Conservation (phyloP, 2,888 invertebrate genomes). For the Aspidapion aeneum region DNA sequence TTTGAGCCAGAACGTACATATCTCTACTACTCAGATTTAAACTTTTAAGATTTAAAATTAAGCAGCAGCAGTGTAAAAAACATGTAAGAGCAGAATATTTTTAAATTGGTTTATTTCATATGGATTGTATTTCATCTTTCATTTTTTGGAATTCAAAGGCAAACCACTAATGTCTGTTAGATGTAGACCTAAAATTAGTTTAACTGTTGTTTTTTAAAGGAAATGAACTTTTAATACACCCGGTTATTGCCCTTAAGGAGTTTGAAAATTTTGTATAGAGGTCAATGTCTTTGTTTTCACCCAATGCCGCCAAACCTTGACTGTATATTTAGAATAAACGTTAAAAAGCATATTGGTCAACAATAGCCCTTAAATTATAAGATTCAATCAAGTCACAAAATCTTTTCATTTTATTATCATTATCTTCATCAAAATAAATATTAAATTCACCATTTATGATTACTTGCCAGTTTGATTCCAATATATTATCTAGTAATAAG, state of each 20-base stretch:
- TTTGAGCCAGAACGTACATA: too few species aligned
- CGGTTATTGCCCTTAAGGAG: not conserved
- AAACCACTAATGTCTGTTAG: not conserved
- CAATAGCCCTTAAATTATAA: not conserved
- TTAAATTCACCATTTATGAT: not conserved
- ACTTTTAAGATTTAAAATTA: too few species aligned
- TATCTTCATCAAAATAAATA: not conserved
- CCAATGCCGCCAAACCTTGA: not conserved
- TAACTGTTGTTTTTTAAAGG: not conserved
- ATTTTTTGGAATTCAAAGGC: not conserved
- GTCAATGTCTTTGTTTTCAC: not conserved
- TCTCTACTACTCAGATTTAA: too few species aligned
- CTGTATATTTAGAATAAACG: not conserved
- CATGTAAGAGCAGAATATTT: too few species aligned
- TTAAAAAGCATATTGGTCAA: not conserved
- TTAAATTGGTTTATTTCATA: not conserved
- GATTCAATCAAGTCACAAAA: not conserved
- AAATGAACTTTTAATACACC: not conserved
- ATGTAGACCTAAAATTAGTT: not conserved
- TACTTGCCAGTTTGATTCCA: not conserved
- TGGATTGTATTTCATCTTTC: not conserved
- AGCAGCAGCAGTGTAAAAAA: too few species aligned
- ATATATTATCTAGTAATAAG: not conserved
- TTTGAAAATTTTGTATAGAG: not conserved
- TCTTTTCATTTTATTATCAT: not conserved